Conservation (phyloP, 2,888 invertebrate species). For the Acanthopleura granulata region DNA sequence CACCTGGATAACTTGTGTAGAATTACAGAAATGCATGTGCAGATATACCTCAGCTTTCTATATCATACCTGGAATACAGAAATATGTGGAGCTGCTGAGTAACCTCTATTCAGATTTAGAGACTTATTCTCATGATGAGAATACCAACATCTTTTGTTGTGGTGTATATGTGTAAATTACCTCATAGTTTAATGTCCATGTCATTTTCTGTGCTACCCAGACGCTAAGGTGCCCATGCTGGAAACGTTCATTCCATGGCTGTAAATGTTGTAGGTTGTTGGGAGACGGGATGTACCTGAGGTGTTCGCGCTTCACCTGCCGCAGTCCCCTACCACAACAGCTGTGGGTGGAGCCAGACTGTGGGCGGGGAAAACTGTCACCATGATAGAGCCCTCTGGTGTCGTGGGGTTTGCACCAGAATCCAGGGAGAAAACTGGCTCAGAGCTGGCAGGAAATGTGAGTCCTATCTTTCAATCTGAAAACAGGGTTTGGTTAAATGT, state of each 20-base stretch:
- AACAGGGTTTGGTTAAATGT: no score
- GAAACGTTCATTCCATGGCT: background rate
- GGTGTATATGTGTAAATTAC: no score
- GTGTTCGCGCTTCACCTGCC: constrained; percentile 59
- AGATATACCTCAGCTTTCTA: no score
- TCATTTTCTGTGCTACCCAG: background rate
- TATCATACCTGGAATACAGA: no score
- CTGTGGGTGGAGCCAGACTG: constrained; percentile 58
- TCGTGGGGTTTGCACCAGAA: constrained; percentile 55
- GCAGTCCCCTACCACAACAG: constrained; percentile 46
- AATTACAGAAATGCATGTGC: no score
- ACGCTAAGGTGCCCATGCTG: background rate
- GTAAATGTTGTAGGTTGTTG: constrained; percentile 38
- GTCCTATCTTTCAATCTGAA: background rate
- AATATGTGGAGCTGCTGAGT: no score
- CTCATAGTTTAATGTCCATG: no score
- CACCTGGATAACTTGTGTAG: no score
- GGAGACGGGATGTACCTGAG: constrained; percentile 42
- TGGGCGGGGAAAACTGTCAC: constrained; percentile 38
- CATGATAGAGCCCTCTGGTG: constrained; percentile 60
- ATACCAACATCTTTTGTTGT: no score
- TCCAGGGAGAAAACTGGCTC: constrained; percentile 50
- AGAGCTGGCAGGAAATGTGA: constrained; percentile 55
- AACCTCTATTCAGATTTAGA: no score
- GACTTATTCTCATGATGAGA: no score